Base-by-base conservation (phyloP, 1,140 invertebrate species). In the Periplaneta americana region DNA sequence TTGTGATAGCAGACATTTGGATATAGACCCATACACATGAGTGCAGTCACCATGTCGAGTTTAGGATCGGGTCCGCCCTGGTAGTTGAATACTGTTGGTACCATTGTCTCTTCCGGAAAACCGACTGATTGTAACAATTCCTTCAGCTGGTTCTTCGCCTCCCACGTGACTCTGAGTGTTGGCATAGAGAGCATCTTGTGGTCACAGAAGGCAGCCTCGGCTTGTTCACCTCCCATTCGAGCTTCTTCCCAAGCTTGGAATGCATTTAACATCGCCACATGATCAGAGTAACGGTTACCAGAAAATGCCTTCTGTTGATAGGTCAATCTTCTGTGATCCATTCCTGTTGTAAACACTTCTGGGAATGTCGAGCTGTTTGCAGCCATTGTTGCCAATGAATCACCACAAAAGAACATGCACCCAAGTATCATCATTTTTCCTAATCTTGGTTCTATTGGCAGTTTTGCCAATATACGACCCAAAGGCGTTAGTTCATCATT, bases 1-100 rank as follows among this genome's bases (percentile, higher is more conserved):
- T 98, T 98, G 86, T 99, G 97, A 85, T 92, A 95, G 86, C 98
- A 99, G 8, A 99, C 96, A 88, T 99, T 99, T 0, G 98, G 98
- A 90, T 99, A 99, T 2, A 98, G 91, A 5, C 98, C 98, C 90
- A 97, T 93, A 82, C 94, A 94, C 82, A 99, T 91, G 28, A 99
- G 88, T 0, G 95, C 96, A 74, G 96, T 93, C 0, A 99, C 93
- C 48, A 95, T 89, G 86, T 99, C 98, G 31, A 99, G 88, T 76
- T 93, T 93, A 0, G 93, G 91, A 88, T 98, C 96, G 0, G 94
- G 90, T 0, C 93, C 94, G 0, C 93, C 94, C 81, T 90, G 90
- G 32, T 94, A 93, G 86, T 96, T 93, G 89, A 97, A 95, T 22
- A 92, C 89, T 80, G 94, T 90, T 0, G 94, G 92, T 6, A 91